Conservation (phyloP, 2,797 vertebrate genomes). For the Gymnoscopelus microlampas region DNA sequence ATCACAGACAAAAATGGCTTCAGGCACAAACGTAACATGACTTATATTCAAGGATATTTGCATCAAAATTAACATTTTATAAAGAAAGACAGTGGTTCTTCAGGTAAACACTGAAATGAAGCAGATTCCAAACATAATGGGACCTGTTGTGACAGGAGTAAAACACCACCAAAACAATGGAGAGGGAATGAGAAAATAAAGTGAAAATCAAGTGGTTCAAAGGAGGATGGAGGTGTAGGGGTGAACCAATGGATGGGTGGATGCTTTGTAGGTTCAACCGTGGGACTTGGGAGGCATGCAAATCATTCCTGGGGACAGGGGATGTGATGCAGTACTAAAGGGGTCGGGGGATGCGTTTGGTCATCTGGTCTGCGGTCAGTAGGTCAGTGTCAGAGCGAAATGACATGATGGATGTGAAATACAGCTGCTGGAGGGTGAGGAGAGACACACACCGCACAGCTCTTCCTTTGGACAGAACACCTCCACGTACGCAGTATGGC, state of each 20-base stretch:
- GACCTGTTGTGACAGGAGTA: conserved; percentile 34
- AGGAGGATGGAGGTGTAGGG: neutral
- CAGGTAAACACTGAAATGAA: conserved; percentile 18
- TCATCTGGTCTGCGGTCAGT: conserved; percentile 19
- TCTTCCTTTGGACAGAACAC: conserved; percentile 58
- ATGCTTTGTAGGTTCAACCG: conserved; percentile 16
- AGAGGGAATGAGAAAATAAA: neutral
- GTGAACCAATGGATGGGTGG: conserved; percentile 8
- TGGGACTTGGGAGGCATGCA: no score
- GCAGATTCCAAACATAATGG: conserved; percentile 33
- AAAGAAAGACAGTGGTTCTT: neutral
- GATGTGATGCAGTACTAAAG: conserved; percentile 7
- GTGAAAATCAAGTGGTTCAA: neutral
- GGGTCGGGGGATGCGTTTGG: conserved; percentile 13
- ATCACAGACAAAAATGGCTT: conserved; percentile 47
- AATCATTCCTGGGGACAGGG: conserved; percentile 2
- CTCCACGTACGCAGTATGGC: conserved; percentile 33
- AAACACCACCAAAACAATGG: conserved; percentile 27
- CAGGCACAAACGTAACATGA: conserved; percentile 43
- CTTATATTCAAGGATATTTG: conserved; percentile 9
- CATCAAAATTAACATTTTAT: conserved; percentile 41
- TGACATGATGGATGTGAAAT: conserved; percentile 83
- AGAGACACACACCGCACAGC: conserved; percentile 53
- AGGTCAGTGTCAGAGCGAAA: conserved; percentile 51
- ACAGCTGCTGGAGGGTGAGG: conserved; percentile 87